A percentile compares a stretch with the other conserved stretches of the same genome.
Conservation (phyloP, 2,888 invertebrate species). For the Microdon myrmicae region DNA sequence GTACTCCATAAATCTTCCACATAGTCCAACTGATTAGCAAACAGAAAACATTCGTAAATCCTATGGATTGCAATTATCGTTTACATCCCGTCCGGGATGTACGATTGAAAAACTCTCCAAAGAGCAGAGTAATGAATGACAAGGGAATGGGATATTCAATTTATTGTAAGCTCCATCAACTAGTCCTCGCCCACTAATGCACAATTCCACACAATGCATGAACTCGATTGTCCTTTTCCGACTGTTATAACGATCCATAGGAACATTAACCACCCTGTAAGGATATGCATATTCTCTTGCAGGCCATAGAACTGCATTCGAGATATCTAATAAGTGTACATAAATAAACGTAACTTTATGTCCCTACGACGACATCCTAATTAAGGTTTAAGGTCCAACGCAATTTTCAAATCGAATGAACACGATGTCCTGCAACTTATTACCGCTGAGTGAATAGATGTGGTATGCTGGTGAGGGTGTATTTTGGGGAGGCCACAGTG, state of each 20-base stretch:
- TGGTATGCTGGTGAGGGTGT: not conserved
- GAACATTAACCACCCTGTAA: too few relatives aligned
- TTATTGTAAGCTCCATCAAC: slow-evolving; percentile 24
- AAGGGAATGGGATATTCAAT: slow-evolving; percentile 42
- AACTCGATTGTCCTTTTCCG: slow-evolving; percentile 45
- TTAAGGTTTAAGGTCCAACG: slow-evolving; percentile 52
- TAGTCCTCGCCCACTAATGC: too few relatives aligned
- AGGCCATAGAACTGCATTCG: not conserved
- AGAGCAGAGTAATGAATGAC: slow-evolving; percentile 19
- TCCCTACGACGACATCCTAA: slow-evolving; percentile 51
- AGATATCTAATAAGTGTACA: slow-evolving; percentile 50
- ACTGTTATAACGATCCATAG: slow-evolving; percentile 37
- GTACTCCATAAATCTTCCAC: slow-evolving; percentile 46
- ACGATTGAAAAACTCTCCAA: slow-evolving; percentile 3
- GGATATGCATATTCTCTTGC: not conserved
- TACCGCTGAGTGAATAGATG: not conserved
- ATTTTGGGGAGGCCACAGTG: not conserved
- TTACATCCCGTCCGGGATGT: slow-evolving; percentile 1
- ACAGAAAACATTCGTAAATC: slow-evolving; percentile 35
- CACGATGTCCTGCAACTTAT: slow-evolving; percentile 26
- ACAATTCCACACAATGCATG: slow-evolving; percentile 45
- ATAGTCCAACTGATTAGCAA: slow-evolving; percentile 26
- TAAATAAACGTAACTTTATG: slow-evolving; percentile 51
- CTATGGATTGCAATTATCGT: slow-evolving; percentile 40
- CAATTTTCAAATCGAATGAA: slow-evolving; percentile 51